These are phyloP conservation scores for Patiria pectinifera DNA, from an alignment of 53 echinoderm and acorn worm genomes.

Conservation along the genomic window DNA sequence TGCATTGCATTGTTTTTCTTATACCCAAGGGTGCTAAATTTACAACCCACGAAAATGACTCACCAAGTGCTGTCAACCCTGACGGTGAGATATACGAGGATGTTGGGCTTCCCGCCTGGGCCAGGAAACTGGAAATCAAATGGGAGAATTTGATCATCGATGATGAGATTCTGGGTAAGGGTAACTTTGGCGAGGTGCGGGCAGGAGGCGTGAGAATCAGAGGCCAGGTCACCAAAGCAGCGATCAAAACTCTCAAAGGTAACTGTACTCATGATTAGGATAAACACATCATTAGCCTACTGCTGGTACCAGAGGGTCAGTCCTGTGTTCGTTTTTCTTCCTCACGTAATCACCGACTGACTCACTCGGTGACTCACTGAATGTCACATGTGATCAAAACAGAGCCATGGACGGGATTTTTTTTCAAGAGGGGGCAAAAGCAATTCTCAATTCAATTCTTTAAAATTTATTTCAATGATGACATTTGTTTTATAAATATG, in stretches of 20 bases:
- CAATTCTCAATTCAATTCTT: too few relatives aligned
- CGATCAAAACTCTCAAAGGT: neutral
- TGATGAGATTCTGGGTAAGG: neutral
- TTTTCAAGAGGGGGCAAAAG: too few relatives aligned
- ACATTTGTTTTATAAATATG: too few relatives aligned
- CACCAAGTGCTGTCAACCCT: neutral
- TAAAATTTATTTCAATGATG: too few relatives aligned
- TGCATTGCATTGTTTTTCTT: neutral
- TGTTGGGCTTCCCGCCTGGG: neutral
- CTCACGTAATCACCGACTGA: neutral
- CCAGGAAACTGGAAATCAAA: neutral
- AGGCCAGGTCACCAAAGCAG: neutral
- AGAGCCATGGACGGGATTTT: too few relatives aligned
- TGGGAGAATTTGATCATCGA: neutral
- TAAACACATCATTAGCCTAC: neutral
- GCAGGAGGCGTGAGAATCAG: neutral
- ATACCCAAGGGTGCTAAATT: neutral
- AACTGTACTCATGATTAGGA: neutral
- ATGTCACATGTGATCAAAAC: too few relatives aligned
- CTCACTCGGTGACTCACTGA: too few relatives aligned
- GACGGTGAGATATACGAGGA: neutral
- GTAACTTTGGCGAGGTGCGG: conserved; percentile 16
- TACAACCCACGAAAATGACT: neutral
- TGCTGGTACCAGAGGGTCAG: too few relatives aligned
- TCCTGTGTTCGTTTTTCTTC: neutral